phyloP scores from a whole-genome alignment of 2,797 vertebrate species.

The Aotus griseimembra region DNA sequence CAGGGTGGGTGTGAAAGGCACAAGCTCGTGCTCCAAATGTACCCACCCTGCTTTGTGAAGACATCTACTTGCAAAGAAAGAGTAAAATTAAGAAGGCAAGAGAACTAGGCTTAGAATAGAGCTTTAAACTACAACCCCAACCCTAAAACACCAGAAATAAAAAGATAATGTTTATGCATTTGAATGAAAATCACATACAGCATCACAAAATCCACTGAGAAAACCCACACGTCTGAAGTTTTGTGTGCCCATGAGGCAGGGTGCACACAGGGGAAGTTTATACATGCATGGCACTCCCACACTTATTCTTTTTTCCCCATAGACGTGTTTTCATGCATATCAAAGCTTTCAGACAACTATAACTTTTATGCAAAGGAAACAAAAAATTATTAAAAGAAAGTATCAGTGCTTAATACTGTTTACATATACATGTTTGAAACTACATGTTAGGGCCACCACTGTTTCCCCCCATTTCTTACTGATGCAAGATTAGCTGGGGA shows the following conservation, averaged over 20 bases:
- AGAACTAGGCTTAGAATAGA: not conserved
- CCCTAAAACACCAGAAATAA: not conserved
- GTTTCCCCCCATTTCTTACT: not conserved
- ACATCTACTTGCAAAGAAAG: not conserved
- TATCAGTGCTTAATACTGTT: not conserved
- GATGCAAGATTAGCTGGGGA: not conserved
- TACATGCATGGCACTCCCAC: not conserved
- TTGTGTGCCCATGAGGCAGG: not conserved
- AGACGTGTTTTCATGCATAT: not conserved
- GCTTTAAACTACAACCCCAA: not conserved
- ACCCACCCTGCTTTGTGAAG: not conserved
- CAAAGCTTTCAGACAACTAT: slow-evolving; percentile 25
- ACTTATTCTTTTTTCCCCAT: not conserved
- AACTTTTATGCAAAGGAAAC: slow-evolving; percentile 28
- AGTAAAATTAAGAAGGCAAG: not conserved
- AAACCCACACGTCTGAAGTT: not conserved
- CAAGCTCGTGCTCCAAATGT: not conserved
- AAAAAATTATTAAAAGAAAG: slow-evolving; percentile 41
- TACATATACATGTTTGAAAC: not conserved
- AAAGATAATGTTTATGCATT: slow-evolving; percentile 5
- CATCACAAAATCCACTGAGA: slow-evolving; percentile 8
- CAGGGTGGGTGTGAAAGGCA: not conserved
- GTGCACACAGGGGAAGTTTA: not conserved
- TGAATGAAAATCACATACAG: slow-evolving; percentile 23
- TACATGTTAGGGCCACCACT: not conserved